These are phyloP conservation scores for Lithobates pipiens DNA, from an alignment of 2,797 vertebrate species.

Conservation along the genomic window DNA sequence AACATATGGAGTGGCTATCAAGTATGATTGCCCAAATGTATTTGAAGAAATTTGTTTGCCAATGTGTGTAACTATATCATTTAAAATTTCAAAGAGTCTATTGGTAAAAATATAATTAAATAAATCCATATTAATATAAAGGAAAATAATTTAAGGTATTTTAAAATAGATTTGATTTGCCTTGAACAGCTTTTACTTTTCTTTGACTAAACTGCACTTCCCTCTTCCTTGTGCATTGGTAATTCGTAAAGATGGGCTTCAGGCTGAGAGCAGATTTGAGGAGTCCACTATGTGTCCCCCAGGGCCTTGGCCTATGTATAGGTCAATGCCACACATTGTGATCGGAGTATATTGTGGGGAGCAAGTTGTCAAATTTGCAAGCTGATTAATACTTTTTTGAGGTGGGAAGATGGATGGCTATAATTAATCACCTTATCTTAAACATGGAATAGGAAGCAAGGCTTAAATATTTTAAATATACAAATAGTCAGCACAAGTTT, in stretches of 20 bases:
- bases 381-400: constrained; percentile 46
- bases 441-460: constrained; percentile 27
- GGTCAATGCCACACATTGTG: constrained; percentile 42
- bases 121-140: too few relatives aligned
- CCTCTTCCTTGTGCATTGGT: neutral
- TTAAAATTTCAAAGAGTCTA: too few relatives aligned
- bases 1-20: too few relatives aligned
- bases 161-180: neutral
- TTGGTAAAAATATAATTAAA: too few relatives aligned
- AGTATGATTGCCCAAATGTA: too few relatives aligned
- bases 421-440: constrained; percentile 53
- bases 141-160: too few relatives aligned
- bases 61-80: too few relatives aligned
- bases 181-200: neutral
- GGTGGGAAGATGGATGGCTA: constrained; percentile 38
- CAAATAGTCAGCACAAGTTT: constrained; percentile 30
- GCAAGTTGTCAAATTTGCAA: constrained; percentile 28
- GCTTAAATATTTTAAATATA: constrained; percentile 42
- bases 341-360: constrained; percentile 14
- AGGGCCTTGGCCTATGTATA: constrained; percentile 29
- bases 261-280: neutral
- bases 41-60: too few relatives aligned
- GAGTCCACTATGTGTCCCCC: neutral
- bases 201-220: neutral
- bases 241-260: neutral